Evolutionary conservation across 2,113 vertebrate species (phyloP), one percentile per base, ranked within the genome.

Genomic region (Fulmarus glacialis): DNA sequence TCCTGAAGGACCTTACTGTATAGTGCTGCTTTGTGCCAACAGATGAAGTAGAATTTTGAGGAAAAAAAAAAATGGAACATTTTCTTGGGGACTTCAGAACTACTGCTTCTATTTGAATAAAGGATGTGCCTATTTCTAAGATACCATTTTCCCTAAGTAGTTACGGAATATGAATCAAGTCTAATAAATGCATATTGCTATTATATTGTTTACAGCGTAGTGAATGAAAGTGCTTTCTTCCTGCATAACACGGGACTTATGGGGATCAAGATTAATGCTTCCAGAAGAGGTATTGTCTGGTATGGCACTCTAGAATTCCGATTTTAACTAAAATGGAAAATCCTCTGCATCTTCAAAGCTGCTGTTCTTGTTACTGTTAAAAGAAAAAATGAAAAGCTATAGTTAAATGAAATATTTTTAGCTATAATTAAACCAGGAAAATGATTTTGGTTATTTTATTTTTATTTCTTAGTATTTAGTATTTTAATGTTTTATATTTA

Each of bases 181-280:
- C 26, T 68, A 75, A 75, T 32, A 68, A 95, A 55, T 43, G 8
- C 10, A 8, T 70, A 12, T 30, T 75, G 21, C 29, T 84, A 0
- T 84, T 81, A 12, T 10, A 40, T 62, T 66, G 7, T 56, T 83
- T 60, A 70, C 27, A 74, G 22, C 59, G 30, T 36, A 21, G 22
- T 34, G 36, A 40, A 34, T 48, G 34, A 59, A 50, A 43, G 5
- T 48, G 26, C 14, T 75, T 52, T 59, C n/a, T 77, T 9, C 17
- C 19, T 68, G 2, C 7, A 1, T 29, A 42, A 32, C 32, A 29
- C 12, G 60, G 48, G 34, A n/a, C 5, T 89, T 80, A 3, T 0
- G 8, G 5, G 38, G 12, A 58, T 79, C 14, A 67, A 42, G 21
- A 48, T 52, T 88, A 58, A 36, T 58, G 29, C 8, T 58, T 81